Conservation (phyloP, 2,888 invertebrate species). For the Hypsopygia costalis region DNA sequence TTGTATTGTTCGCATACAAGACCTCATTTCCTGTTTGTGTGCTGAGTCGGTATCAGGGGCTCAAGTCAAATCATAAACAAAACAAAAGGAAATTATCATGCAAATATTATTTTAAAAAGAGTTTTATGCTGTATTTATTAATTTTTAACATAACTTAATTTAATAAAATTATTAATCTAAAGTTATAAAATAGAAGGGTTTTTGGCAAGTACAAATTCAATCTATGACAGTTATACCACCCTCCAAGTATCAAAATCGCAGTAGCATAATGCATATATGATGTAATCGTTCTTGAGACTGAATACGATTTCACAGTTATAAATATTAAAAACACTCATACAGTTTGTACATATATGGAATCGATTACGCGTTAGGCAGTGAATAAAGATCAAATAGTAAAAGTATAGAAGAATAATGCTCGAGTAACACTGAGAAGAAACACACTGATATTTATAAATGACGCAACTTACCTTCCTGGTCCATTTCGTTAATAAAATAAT, state of each 20-base stretch:
- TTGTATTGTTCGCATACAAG: slow-evolving; percentile 24
- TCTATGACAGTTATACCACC: slow-evolving; percentile 42
- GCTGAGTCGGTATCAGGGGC: slow-evolving; percentile 73
- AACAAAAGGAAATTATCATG: slow-evolving; percentile 66
- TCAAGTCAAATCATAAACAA: slow-evolving; percentile 73
- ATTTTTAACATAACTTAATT: slow-evolving; percentile 17
- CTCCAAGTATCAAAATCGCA: slow-evolving; percentile 70
- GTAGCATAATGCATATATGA: slow-evolving; percentile 3
- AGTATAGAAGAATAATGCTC: slow-evolving; percentile 21
- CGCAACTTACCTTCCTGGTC: slow-evolving; percentile 60
- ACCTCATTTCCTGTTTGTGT: slow-evolving; percentile 61
- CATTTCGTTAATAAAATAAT: slow-evolving; percentile 24
- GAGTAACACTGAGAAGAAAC: slow-evolving; percentile 17
- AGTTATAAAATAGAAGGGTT: slow-evolving; percentile 5
- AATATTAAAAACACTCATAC: slow-evolving; percentile 22
- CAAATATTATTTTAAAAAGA: slow-evolving; percentile 54
- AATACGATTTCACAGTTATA: not conserved
- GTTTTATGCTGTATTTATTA: slow-evolving; percentile 37
- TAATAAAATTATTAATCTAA: slow-evolving; percentile 8
- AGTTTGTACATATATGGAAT: slow-evolving; percentile 61
- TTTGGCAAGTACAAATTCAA: slow-evolving; percentile 10
- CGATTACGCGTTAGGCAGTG: slow-evolving; percentile 54
- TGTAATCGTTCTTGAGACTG: too few species aligned
- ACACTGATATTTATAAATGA: slow-evolving; percentile 25
- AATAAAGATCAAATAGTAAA: slow-evolving; percentile 24